These are phyloP conservation scores for Pangasianodon gigas DNA, from an alignment of 2,113 vertebrate genomes.

Conservation along the genomic window DNA sequence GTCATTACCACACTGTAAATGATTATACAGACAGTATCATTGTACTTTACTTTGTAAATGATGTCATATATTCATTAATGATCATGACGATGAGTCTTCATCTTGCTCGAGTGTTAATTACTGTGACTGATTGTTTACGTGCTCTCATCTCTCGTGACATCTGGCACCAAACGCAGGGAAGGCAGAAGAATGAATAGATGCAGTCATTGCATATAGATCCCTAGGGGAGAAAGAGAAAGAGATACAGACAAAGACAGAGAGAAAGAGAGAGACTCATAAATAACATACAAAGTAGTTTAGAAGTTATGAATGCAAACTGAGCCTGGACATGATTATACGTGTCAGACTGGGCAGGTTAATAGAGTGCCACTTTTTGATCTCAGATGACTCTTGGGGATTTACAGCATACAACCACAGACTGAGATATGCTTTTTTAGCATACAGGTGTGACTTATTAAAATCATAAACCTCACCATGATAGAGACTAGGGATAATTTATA, in stretches of 20 bases:
- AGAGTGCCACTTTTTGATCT: background rate
- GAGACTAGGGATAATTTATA: background rate
- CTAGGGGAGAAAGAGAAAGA: conserved; percentile 49
- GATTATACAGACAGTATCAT: background rate
- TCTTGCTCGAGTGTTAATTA: background rate
- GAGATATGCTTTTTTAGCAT: background rate
- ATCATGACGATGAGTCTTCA: background rate
- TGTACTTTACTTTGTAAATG: background rate
- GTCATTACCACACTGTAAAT: too few species aligned
- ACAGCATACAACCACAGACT: background rate
- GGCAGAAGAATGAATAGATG: conserved; percentile 60
- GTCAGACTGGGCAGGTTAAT: background rate
- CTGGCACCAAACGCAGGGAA: conserved; percentile 71
- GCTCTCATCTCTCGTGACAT: conserved; percentile 68
- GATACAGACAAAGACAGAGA: background rate
- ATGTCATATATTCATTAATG: background rate
- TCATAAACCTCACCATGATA: background rate
- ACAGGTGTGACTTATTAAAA: background rate
- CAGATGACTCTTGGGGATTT: background rate
- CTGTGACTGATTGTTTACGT: conserved; percentile 43
- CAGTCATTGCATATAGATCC: conserved; percentile 65
- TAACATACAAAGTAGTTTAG: background rate
- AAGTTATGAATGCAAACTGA: background rate
- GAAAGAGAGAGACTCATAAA: background rate
- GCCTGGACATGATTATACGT: background rate